Percentiles rank a stretch among this genome's conserved stretches.
phyloP scores from a whole-genome alignment of 2,113 vertebrate species.

The Macaca nemestrina region DNA sequence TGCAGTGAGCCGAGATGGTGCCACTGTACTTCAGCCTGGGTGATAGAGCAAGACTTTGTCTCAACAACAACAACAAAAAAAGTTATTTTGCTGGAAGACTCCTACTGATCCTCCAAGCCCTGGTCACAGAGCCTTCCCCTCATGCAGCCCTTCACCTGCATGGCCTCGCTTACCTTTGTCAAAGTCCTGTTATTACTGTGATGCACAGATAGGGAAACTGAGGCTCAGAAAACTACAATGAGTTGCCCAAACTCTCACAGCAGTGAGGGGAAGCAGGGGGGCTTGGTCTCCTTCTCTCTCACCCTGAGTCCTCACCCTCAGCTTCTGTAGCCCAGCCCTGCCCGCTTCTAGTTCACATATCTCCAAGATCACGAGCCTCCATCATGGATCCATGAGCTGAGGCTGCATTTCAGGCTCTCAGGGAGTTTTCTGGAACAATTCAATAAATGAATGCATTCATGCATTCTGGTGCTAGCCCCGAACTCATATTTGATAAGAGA shows the following conservation, averaged over 20 bases:
- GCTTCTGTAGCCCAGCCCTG: neutral
- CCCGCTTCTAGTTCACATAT: neutral
- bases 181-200: neutral
- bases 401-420: rapidly evolving
- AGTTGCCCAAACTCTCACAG: neutral
- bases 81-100: neutral
- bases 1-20: too few species aligned
- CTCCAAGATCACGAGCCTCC: neutral
- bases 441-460: neutral
- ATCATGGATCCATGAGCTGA: neutral
- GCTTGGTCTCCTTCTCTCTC: neutral
- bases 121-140: neutral
- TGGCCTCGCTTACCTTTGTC: neutral
- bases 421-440: neutral
- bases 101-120: neutral
- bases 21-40: too few species aligned
- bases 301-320: too few species aligned
- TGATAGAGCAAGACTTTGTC: too few species aligned
- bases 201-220: neutral
- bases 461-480: neutral
- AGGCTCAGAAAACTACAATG: neutral
- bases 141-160: rapidly evolving
- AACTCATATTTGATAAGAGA: neutral
- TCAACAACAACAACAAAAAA: too few species aligned
- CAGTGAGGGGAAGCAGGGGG: rapidly evolving